Evolutionary conservation across 2,797 vertebrate genomes (phyloP).

Genomic region (Ptychobarbus kaznakovi): DNA sequence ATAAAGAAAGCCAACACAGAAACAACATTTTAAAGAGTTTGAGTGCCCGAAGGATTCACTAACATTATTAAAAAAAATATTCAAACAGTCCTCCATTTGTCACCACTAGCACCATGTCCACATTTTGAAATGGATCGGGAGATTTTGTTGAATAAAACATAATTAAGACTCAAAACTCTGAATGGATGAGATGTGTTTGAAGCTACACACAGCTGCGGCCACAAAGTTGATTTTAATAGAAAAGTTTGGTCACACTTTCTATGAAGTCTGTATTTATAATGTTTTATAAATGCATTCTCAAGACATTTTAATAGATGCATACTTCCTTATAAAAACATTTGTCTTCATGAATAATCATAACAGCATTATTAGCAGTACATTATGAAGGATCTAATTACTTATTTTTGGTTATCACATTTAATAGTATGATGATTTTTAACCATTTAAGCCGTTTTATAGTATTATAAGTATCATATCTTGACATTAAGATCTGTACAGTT

Average conservation of each 20-base stretch:
- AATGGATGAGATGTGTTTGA: background rate
- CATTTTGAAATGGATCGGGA: background rate
- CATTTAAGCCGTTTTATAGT: background rate
- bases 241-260: background rate
- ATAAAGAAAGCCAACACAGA: background rate
- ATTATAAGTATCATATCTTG: background rate
- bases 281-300: background rate
- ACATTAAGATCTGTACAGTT: background rate
- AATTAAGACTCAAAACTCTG: no score
- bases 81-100: background rate
- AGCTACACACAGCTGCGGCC: background rate
- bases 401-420: background rate
- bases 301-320: background rate
- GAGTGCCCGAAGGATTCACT: background rate
- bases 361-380: background rate
- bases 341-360: background rate
- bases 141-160: constrained; percentile 8
- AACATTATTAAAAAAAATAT: background rate
- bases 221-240: no score
- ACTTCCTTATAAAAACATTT: background rate
- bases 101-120: background rate
- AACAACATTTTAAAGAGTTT: background rate
- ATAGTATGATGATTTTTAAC: background rate
- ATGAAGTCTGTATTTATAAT: background rate
- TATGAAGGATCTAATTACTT: background rate